Percentiles rank a stretch among this genome's conserved stretches.
Conservation (phyloP, 2,888 invertebrate species). For the Incurvaria masculella region DNA sequence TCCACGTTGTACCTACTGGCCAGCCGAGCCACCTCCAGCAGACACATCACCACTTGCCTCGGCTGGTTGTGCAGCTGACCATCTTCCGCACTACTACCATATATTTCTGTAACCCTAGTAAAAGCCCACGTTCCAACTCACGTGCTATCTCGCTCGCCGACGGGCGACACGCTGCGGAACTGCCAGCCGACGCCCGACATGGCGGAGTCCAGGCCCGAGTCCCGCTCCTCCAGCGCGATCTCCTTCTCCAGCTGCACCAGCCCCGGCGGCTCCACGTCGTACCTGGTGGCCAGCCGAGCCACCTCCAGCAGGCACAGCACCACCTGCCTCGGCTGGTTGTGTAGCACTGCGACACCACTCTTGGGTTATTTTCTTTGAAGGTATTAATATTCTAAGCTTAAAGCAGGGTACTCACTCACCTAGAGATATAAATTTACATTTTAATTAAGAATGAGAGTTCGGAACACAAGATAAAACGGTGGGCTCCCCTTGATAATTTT, state of each 20-base stretch:
- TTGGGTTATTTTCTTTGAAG: no score
- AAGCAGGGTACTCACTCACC: no score
- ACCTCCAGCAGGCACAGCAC: constrained; percentile 83
- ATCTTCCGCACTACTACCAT: no score
- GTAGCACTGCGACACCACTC: constrained; percentile 60
- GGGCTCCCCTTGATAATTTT: no score
- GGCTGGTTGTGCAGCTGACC: constrained; percentile 82
- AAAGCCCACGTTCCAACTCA: no score
- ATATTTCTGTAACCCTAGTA: no score
- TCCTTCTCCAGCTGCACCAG: constrained; percentile 82
- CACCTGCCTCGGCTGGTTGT: constrained; percentile 80
- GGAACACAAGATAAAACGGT: no score
- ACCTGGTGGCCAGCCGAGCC: constrained; percentile 74
- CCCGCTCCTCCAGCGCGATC: constrained; percentile 76
- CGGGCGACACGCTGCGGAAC: constrained; percentile 52
- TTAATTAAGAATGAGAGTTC: no score
- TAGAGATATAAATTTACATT: no score
- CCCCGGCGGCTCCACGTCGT: constrained; percentile 75
- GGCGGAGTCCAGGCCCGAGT: constrained; percentile 61
- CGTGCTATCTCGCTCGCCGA: constrained; percentile 24
- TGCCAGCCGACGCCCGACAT: constrained; percentile 67
- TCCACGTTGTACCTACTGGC: constrained; percentile 76
- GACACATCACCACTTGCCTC: constrained; percentile 78
- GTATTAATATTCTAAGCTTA: no score
- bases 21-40: constrained; percentile 80